Evolutionary conservation across 2,888 invertebrate species (phyloP).

Genomic region (Drosophila nr. perissopoda): DNA sequence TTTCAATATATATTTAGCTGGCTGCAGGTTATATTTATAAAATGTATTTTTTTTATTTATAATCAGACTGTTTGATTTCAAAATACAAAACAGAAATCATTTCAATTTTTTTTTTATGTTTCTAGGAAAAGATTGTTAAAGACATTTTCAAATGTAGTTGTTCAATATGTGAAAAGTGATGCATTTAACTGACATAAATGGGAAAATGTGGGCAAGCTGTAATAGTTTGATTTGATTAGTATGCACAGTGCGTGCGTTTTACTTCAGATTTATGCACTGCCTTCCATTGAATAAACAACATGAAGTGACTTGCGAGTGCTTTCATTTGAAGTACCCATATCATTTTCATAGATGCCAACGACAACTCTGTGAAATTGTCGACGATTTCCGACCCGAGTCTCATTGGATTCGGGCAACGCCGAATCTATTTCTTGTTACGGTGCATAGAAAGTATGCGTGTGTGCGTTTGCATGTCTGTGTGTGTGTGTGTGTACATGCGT

Average conservation of each 20-base stretch:
- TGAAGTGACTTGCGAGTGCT: constrained; percentile 29
- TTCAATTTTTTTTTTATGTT: not conserved
- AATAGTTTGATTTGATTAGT: constrained; percentile 3
- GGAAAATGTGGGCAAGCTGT: not conserved
- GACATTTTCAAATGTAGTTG: constrained; percentile 9
- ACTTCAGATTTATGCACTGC: constrained; percentile 29
- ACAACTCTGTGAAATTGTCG: constrained; percentile 49
- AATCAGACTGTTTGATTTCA: not conserved
- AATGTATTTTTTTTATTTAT: not conserved
- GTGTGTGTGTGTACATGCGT: constrained; percentile 23
- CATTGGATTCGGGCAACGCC: constrained; percentile 26
- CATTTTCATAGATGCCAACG: constrained; percentile 33
- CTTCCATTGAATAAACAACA: constrained; percentile 42
- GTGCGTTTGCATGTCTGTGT: constrained; percentile 5
- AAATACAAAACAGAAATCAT: not conserved
- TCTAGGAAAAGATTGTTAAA: not conserved
- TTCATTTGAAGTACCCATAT: constrained; percentile 57
- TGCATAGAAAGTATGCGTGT: constrained; percentile 48
- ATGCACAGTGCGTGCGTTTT: constrained; percentile 9
- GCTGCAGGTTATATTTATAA: not conserved
- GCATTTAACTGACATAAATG: constrained; percentile 18
- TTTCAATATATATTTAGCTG: not conserved
- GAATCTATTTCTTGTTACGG: constrained; percentile 40
- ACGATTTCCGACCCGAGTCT: constrained; percentile 34
- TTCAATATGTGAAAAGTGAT: constrained; percentile 3